Base-by-base conservation (phyloP, 1,140 invertebrate genomes). In the Papilio glaucus region DNA sequence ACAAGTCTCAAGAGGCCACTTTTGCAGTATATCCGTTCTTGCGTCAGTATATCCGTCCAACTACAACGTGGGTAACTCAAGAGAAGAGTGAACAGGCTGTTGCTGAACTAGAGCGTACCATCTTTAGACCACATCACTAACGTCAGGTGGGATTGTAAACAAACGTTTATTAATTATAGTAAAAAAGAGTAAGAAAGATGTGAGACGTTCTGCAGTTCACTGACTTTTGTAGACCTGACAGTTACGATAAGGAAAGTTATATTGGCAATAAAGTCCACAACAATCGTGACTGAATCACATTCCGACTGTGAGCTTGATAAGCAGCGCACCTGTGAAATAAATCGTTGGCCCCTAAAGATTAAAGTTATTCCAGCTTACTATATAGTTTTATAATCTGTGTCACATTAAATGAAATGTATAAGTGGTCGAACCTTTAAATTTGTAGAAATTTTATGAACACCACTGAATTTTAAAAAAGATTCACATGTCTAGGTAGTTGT, bases 211-310 rank as follows among this genome's bases (percentile, higher is more conserved):
- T 4, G 12, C 10, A 42, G 41, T 42, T 45, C 13, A n/a, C 15
- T 18, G 42, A 45, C 8, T 53, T 53, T 53, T 24, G 21, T 7
- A 49, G 4, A 49, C n/a, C 21, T 53, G 18, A 24, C 7, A 49
- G 7, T 53, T 49, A 21, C 8, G 9, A 53, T 53, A 53, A 10
- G 1, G 1, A 21, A 24, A 53, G 49, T 26, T 15, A 18, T 8
- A 21, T 53, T 53, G 9, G 49, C 21, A 53, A 53, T 53, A 53
- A 33, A 53, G 21, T 53, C 4, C 49, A 24, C 18, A 53, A 26
- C 18, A 53, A 24, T 53, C 49, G 49, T 53, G 49, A 53, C 49
- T 24, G 49, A 53, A 53, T 18, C 49, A 53, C 18, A 53, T 53
- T 53, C 18, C 9, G 21, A 53, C 10, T 24, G 49, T n/a, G n/a